These are phyloP conservation scores for Cairina moschata DNA, from an alignment of 2,113 vertebrate genomes.

Conservation along the genomic window DNA sequence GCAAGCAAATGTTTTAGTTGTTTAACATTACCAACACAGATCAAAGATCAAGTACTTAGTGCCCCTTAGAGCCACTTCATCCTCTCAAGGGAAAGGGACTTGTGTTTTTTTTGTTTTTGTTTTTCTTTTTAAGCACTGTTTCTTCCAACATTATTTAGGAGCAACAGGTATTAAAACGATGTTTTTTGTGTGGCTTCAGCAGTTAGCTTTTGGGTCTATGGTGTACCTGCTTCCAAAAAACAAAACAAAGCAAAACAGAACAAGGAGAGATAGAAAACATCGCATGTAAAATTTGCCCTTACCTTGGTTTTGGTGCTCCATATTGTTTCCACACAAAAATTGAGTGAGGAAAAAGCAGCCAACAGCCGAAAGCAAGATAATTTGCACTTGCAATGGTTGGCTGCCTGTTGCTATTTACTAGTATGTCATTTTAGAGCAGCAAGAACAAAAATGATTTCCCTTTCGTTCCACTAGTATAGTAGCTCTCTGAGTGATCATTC, in stretches of 20 bases:
- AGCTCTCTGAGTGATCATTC: background rate
- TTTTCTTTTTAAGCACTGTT: background rate
- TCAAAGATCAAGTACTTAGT: background rate
- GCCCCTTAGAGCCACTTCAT: background rate
- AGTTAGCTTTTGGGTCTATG: background rate
- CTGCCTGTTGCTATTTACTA: background rate
- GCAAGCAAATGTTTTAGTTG: background rate
- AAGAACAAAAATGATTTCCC: background rate
- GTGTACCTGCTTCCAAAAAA: background rate
- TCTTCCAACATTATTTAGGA: background rate
- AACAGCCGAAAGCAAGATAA: conserved; percentile 11
- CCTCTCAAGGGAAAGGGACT: background rate
- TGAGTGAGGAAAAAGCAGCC: conserved; percentile 39
- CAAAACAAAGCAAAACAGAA: background rate
- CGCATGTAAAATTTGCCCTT: conserved; percentile 8
- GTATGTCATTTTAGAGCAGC: background rate
- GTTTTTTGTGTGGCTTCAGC: background rate
- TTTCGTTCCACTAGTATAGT: background rate
- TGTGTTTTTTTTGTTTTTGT: background rate
- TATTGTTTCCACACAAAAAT: conserved; percentile 37
- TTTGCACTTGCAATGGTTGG: background rate
- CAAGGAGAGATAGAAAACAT: background rate
- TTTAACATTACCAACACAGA: background rate
- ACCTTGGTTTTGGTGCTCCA: conserved; percentile 46
- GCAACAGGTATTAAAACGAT: background rate